Conservation (phyloP, 2,888 invertebrate genomes). For the Euspilapteryx auroguttella region DNA sequence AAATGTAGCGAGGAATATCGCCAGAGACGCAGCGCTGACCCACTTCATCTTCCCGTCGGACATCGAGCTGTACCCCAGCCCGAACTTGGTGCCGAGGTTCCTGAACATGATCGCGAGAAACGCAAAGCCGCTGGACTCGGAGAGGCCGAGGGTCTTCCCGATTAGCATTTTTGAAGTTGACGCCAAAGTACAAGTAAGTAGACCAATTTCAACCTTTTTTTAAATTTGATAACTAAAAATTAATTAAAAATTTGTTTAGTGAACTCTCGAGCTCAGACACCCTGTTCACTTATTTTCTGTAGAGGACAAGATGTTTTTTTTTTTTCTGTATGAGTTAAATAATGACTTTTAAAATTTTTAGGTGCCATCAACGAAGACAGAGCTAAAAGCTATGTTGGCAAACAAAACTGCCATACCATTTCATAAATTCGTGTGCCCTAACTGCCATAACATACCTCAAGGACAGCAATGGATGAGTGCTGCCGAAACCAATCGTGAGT, state of each 20-base stretch:
- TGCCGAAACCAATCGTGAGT: constrained; percentile 65
- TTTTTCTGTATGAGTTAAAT: no score
- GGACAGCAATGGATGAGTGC: constrained; percentile 82
- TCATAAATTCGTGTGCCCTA: constrained; percentile 87
- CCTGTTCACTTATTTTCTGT: no score
- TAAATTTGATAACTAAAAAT: no score
- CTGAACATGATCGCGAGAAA: constrained; percentile 82
- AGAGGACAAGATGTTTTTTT: no score
- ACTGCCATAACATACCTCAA: constrained; percentile 86
- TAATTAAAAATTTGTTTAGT: no score
- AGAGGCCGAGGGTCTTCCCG: constrained; percentile 75
- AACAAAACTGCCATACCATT: constrained; percentile 85
- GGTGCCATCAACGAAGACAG: constrained; percentile 75
- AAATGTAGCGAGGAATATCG: constrained; percentile 89
- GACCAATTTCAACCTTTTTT: neutral
- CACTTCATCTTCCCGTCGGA: constrained; percentile 85
- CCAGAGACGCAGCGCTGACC: constrained; percentile 79
- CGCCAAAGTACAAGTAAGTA: constrained; percentile 37
- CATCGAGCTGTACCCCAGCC: constrained; percentile 89
- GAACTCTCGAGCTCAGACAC: no score
- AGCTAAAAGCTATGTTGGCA: constrained; percentile 71
- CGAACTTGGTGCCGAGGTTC: constrained; percentile 77
- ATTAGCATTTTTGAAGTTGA: constrained; percentile 89
- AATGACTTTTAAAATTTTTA: no score
- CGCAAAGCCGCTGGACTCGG: constrained; percentile 63